phyloP scores from a whole-genome alignment of 2,888 invertebrate species.

The Amphipyra tragopoginis region DNA sequence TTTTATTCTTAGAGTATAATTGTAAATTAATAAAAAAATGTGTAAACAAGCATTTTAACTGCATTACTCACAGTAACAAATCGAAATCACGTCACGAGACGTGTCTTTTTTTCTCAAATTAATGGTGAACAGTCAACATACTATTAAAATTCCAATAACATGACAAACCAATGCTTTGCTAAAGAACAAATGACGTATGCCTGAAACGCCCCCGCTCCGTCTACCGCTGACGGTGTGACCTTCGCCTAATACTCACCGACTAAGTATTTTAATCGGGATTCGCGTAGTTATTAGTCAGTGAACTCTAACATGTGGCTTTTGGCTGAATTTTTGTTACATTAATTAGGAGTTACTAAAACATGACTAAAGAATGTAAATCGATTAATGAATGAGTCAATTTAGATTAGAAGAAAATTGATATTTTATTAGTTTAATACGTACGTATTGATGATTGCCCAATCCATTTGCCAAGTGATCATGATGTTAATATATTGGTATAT shows the following conservation, averaged over 20 bases:
- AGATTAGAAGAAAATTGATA: neutral
- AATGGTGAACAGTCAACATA: neutral
- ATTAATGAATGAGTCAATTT: conserved; percentile 4
- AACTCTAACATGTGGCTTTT: conserved; percentile 30
- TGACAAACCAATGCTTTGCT: conserved; percentile 9
- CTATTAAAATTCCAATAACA: conserved; percentile 26
- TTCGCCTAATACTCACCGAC: conserved; percentile 26
- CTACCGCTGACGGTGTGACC: conserved; percentile 37
- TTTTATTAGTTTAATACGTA: no score
- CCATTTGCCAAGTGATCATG: no score
- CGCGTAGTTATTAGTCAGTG: conserved; percentile 34
- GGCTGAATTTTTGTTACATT: conserved; percentile 9
- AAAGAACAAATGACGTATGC: conserved; percentile 21
- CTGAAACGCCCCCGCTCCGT: conserved; percentile 25
- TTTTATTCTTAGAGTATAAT: no score
- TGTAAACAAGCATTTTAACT: no score
- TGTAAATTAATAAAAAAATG: no score
- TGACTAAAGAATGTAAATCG: conserved; percentile 3
- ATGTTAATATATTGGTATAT: no score
- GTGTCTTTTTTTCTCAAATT: no score
- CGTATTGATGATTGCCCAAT: no score
- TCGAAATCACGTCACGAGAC: no score
- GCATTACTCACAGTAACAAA: no score
- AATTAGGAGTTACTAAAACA: neutral
- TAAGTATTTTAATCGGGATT: conserved; percentile 41